Conservation (phyloP, 1,140 invertebrate species). For the Coenobita brevimanus region DNA sequence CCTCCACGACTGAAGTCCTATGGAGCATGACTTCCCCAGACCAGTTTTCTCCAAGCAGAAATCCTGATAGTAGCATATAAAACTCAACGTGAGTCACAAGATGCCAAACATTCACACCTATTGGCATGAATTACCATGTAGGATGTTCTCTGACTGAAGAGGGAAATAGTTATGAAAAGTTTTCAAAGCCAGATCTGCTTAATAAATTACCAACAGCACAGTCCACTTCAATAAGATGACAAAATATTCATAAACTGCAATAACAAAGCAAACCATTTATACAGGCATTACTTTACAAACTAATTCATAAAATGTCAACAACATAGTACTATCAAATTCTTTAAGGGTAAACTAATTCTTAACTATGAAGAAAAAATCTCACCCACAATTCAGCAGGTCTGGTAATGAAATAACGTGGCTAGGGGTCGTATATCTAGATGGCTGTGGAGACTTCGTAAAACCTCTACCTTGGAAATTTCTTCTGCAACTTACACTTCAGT, state of each 20-base stretch:
- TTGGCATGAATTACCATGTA: constrained; percentile 58
- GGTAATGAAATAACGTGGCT: constrained; percentile 28
- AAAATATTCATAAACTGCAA: background rate
- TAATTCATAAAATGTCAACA: background rate
- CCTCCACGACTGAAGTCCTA: too few relatives aligned
- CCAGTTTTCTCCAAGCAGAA: constrained; percentile 55
- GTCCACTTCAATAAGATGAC: background rate
- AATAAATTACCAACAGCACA: background rate
- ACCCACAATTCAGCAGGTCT: constrained; percentile 43
- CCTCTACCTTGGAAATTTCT: too few relatives aligned
- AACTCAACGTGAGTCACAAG: constrained; percentile 64
- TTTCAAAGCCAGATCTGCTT: constrained; percentile 55
- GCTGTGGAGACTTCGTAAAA: too few relatives aligned
- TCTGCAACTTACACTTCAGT: too few relatives aligned
- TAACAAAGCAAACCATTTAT: background rate
- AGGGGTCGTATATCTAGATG: too few relatives aligned
- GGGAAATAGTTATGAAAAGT: constrained; percentile 48
- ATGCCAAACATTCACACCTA: constrained; percentile 58
- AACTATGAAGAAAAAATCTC: constrained; percentile 4
- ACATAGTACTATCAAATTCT: background rate
- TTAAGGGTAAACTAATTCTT: background rate
- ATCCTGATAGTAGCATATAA: constrained; percentile 59
- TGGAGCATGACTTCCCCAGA: constrained; percentile 45
- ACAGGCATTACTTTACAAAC: constrained; percentile 16
- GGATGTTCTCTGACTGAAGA: constrained; percentile 63